Percentiles rank a stretch among this genome's conserved stretches.
Conservation (phyloP, 1,140 invertebrate genomes). For the Anadara kagoshimensis region DNA sequence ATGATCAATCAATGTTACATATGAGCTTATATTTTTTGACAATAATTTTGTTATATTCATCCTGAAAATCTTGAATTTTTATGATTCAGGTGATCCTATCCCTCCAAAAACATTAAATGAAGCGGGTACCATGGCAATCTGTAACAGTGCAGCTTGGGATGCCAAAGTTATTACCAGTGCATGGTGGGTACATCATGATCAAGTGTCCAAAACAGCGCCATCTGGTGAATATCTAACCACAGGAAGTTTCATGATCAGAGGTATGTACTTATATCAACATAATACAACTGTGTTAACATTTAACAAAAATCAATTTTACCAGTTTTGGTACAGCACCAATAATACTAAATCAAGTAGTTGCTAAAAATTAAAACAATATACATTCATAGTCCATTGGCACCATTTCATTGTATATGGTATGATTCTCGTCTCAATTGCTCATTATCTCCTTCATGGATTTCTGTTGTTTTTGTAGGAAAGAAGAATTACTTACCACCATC, state of each 20-base stretch:
- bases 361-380: too few relatives aligned
- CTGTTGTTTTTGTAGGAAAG: conserved; percentile 77
- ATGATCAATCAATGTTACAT: background rate
- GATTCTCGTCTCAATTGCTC: too few relatives aligned
- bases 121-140: conserved; percentile 97
- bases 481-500: conserved; percentile 97
- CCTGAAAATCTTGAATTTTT: background rate
- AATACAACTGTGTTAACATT: too few relatives aligned
- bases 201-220: conserved; percentile 98
- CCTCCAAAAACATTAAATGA: conserved; percentile 97
- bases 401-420: too few relatives aligned
- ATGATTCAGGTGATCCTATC: conserved; percentile 58
- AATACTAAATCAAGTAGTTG: too few relatives aligned
- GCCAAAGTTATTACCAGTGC: conserved; percentile 95
- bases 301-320: too few relatives aligned
- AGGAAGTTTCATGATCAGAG: conserved; percentile 97
- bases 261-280: conserved; percentile 68
- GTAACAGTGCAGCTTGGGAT: conserved; percentile 97
- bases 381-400: too few relatives aligned
- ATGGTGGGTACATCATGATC: conserved; percentile 97
- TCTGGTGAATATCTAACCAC: conserved; percentile 95
- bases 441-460: too few relatives aligned
- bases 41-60: background rate
- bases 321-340: too few relatives aligned
- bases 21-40: background rate